A percentile compares a stretch with the other conserved stretches of the same genome.
phyloP scores from a whole-genome alignment of 2,888 invertebrate species.

The Theodoxus fluviatilis region DNA sequence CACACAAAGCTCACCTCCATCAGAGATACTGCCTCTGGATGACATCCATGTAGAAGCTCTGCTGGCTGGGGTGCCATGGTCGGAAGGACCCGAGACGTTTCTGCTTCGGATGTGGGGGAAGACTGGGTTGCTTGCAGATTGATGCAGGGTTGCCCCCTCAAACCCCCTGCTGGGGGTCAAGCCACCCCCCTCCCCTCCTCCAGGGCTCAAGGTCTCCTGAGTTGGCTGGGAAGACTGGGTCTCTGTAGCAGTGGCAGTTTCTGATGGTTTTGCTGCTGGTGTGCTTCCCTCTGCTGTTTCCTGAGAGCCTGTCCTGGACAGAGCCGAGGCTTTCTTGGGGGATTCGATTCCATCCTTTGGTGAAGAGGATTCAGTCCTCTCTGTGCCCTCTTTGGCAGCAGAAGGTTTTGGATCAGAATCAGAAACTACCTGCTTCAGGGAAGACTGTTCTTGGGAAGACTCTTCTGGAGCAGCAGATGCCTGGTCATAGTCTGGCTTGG shows the following conservation, averaged over 20 bases:
- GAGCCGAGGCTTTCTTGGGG: no score
- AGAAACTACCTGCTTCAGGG: no score
- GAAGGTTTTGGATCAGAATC: no score
- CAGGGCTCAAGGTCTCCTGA: constrained; percentile 14
- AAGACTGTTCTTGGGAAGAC: no score
- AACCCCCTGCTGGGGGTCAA: background rate
- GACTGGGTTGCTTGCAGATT: background rate
- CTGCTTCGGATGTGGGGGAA: constrained; percentile 36
- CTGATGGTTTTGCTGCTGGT: background rate
- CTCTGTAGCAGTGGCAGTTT: background rate
- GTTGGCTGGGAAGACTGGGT: constrained; percentile 26
- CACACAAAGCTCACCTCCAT: constrained; percentile 43
- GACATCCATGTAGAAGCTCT: constrained; percentile 46
- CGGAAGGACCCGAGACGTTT: constrained; percentile 55
- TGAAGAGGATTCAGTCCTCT: no score
- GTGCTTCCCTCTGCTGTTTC: no score
- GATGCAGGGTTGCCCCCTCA: no score
- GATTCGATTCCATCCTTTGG: no score
- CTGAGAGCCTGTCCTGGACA: no score
- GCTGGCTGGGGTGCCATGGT: constrained; percentile 46
- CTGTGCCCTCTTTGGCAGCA: no score
- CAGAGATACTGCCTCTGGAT: constrained; percentile 52
- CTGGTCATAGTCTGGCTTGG: no score
- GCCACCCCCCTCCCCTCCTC: background rate
- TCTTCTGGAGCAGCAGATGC: no score